Base-by-base conservation (phyloP, 2,113 vertebrate genomes). In the Geococcyx californianus region DNA sequence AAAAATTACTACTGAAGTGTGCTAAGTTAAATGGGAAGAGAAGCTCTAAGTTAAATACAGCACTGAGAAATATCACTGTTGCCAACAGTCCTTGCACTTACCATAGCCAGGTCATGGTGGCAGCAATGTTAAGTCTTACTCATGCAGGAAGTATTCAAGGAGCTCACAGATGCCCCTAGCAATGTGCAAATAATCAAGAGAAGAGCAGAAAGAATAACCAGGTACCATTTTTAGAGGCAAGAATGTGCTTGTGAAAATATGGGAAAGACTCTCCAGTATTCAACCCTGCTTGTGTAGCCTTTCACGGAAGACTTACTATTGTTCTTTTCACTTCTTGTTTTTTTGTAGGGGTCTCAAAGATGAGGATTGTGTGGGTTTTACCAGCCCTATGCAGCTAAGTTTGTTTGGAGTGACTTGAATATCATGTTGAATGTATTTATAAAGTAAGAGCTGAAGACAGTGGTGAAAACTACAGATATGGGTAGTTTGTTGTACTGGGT, bases 401-500 rank as follows among this genome's bases (percentile, higher is more conserved):
- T 95, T 93, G 31, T 94, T 94, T 86, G 51, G 54, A 77, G 51
- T 92, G 86, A 59, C 59, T n/a, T 52, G 54, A 66, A 59, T 86
- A 51, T 52, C 38, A 64, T 90, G 33, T 51, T 92, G 34, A 14
- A 23, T 81, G 24, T 90, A 33, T 80, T 92, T 92, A 59, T 87
- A 81, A 92, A 94, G 75, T 70, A 94, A 80, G 51, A 88, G 16
- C 51, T 89, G 47, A 20, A 33, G 33, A 84, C 52, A 52, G 34
- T 33, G 45, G 20, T 67, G 42, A 84, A 83, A 93, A 47, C 64
- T 90, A 40, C 42, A 74, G 34, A 66, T 73, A 73, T 33, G 67
- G 38, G 38, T 74, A 82, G 36, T 64, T 94, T 84, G 59, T 95
- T 94, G 16, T 89, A 59, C 44, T 67, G 86, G 55, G 45, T 84